These are phyloP conservation scores for Varanus komodoensis DNA, from an alignment of 2,113 vertebrate genomes.

Conservation along the genomic window DNA sequence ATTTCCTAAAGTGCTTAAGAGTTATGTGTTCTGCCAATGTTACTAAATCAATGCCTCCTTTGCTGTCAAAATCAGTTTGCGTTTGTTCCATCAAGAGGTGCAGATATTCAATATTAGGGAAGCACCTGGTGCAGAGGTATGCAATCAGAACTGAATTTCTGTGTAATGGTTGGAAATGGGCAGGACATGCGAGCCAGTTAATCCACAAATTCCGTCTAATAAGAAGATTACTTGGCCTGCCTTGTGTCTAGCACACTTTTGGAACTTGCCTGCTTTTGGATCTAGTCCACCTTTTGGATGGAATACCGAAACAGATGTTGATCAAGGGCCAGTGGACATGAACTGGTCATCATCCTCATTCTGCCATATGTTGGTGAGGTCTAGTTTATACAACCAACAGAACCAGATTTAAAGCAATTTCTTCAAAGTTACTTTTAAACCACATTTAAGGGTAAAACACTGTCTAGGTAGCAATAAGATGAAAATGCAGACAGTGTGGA, in stretches of 20 bases:
- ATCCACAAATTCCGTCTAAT: constrained; percentile 5
- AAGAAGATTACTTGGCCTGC: not conserved
- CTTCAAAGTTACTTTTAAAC: no score
- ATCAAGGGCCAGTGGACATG: not conserved
- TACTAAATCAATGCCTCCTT: constrained; percentile 37
- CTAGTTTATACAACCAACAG: not conserved
- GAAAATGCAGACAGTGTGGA: no score
- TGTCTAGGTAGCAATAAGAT: no score
- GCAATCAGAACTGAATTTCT: not conserved
- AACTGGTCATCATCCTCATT: not conserved
- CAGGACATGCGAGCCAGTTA: not conserved
- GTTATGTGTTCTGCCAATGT: constrained; percentile 28
- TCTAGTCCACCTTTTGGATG: not conserved
- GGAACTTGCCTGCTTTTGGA: not conserved
- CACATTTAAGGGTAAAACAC: no score
- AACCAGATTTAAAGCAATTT: not conserved
- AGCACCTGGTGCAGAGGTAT: not conserved
- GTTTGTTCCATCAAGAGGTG: constrained; percentile 40
- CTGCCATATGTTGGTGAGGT: not conserved
- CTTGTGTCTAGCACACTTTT: constrained; percentile 1
- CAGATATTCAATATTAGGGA: constrained; percentile 27
- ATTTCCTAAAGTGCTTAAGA: constrained; percentile 50
- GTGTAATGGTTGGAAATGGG: constrained; percentile 12
- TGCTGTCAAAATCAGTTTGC: constrained; percentile 48
- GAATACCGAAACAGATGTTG: not conserved